Evolutionary conservation across 2,113 vertebrate species (phyloP), one percentile per base, ranked within the genome.

Genomic region (Prinia subflava): DNA sequence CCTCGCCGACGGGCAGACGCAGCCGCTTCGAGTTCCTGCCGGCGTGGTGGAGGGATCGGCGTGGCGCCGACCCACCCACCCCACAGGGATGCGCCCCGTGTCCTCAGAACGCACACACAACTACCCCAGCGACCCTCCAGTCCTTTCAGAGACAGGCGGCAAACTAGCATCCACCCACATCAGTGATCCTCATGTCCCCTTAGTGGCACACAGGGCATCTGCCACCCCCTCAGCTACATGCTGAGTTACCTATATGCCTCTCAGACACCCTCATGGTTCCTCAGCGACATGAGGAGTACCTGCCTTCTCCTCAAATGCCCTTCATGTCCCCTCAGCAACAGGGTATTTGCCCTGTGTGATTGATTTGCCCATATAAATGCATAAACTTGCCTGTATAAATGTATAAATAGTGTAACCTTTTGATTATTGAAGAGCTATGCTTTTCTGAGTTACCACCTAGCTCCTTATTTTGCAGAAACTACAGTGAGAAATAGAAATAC

Each of bases 1-100:
- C 33, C 33, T 27, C 6, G 12, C 33, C 11, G 6, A 25, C 13
- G 49, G 49, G 49, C 49, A 49, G 23, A 23, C 23, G 13, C 47
- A 24, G 47, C 13, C 23, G 24, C 47, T 49, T 49, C 7, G 22
- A 49, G 22, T 24, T 49, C 47, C 46, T 5, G 20, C 11, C 23
- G 9, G 16, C 6, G 2, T 16, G 17, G 33, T 24, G 5, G 23
- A 7, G 44, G 33, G 5, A 44, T 14, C 2, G 4, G 14, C 7
- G 5, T 2, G 3, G 19, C 2, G 4, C 20, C 1, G 7, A 13
- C 37, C 10, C n/a, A 9, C 12, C 30, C 14, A 2, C 25, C 42
- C 5, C 2, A 33, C 16, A 1, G 30, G 44, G 44, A 44, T 18
- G 17, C 19, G 16, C 44, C 27, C 25, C 3, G 3, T 22, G 14